A percentile compares a stretch with the other conserved stretches of the same genome.
Conservation (phyloP, 2,113 vertebrate genomes). For the Pteropus alecto region DNA sequence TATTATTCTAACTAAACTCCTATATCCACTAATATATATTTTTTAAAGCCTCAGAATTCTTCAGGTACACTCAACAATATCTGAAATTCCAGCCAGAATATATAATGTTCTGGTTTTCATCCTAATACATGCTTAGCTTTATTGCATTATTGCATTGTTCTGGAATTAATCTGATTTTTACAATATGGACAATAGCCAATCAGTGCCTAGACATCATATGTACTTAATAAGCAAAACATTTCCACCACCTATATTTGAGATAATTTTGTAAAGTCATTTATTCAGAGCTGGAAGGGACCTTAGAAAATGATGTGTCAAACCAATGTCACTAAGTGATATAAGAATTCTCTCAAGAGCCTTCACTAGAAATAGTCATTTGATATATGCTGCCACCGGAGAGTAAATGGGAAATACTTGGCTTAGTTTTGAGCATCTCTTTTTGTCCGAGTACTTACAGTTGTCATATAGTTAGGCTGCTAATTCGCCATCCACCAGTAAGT, state of each 20-base stretch:
- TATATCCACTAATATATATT: background rate
- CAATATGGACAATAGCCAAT: background rate
- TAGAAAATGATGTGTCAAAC: background rate
- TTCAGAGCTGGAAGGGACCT: background rate
- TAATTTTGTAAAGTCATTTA: background rate
- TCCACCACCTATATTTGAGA: background rate
- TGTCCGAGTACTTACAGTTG: background rate
- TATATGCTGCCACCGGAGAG: background rate
- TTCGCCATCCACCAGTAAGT: background rate
- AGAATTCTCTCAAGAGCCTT: background rate
- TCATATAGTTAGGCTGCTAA: background rate
- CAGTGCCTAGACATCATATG: background rate
- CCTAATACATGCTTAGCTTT: background rate
- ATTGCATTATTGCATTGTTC: background rate
- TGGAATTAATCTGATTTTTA: conserved; percentile 20
- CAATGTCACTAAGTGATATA: background rate
- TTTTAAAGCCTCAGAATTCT: background rate
- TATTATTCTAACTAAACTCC: background rate
- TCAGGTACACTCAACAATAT: background rate
- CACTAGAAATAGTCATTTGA: background rate
- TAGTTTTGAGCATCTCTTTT: background rate
- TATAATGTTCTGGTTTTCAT: background rate
- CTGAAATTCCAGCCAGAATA: background rate
- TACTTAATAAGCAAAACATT: background rate
- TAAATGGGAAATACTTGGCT: background rate